These are phyloP conservation scores for Cantharis flavilabris DNA, from an alignment of 2,888 invertebrate species.

Conservation along the genomic window DNA sequence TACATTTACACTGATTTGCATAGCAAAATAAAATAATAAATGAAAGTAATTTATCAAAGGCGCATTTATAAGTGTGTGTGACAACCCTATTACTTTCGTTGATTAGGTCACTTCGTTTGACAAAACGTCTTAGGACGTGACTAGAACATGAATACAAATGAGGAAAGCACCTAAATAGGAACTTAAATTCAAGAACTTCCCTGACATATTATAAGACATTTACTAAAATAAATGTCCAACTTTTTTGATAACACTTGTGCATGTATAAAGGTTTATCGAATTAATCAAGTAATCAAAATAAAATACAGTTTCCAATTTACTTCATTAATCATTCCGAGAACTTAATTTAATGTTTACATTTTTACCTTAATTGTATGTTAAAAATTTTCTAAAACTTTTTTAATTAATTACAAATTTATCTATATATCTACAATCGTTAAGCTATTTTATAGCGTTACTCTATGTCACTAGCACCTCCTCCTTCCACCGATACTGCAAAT, in stretches of 20 bases:
- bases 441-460: neutral
- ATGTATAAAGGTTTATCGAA: neutral
- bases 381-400: neutral
- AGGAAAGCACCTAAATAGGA: constrained; percentile 3
- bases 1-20: constrained; percentile 20
- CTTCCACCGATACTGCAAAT: no score
- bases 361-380: neutral
- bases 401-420: neutral
- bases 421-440: neutral
- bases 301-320: neutral
- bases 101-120: constrained; percentile 52
- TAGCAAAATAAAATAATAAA: constrained; percentile 29
- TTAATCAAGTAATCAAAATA: neutral
- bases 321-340: neutral
- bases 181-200: constrained; percentile 1
- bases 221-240: neutral
- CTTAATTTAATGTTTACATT: neutral
- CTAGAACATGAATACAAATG: constrained; percentile 34
- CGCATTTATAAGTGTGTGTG: constrained; percentile 35
- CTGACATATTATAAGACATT: neutral
- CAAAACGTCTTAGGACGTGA: constrained; percentile 52
- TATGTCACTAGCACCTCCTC: neutral
- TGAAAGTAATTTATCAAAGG: constrained; percentile 30
- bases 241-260: neutral
- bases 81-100: constrained; percentile 52